A percentile compares a stretch with the other conserved stretches of the same genome.
phyloP scores from a whole-genome alignment of 1,140 invertebrate genomes.

The Ostrea denselamellosa region DNA sequence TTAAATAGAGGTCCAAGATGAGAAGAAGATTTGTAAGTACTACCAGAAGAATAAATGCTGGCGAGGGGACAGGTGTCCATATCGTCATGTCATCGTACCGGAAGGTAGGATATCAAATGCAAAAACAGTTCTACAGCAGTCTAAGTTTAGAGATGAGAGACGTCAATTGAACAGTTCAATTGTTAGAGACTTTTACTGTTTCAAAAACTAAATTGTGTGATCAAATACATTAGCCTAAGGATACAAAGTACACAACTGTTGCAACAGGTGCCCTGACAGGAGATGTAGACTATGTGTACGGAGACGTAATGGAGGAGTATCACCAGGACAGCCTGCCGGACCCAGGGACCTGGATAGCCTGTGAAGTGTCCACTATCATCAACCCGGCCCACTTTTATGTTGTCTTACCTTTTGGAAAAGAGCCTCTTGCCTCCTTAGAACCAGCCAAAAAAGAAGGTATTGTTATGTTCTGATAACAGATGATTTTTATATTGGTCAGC shows the following conservation, averaged over 20 bases:
- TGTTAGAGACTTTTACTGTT: no score
- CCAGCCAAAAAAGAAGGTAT: slow-evolving; percentile 49
- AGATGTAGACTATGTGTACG: slow-evolving; percentile 59
- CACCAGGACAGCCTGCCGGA: slow-evolving; percentile 62
- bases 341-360: slow-evolving; percentile 63
- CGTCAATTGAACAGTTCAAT: no score
- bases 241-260: background rate
- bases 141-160: no score
- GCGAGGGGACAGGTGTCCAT: slow-evolving; percentile 66
- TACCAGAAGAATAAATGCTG: slow-evolving; percentile 61
- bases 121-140: no score
- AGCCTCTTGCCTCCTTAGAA: slow-evolving; percentile 60
- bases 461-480: background rate
- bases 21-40: slow-evolving; percentile 64
- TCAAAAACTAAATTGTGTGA: no score
- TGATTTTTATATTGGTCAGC: background rate
- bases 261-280: slow-evolving; percentile 61
- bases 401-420: slow-evolving; percentile 65
- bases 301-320: slow-evolving; percentile 53
- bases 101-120: slow-evolving; percentile 53
- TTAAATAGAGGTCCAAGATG: slow-evolving; percentile 63
- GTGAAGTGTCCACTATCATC: slow-evolving; percentile 66
- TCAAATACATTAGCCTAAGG: no score
- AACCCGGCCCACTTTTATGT: slow-evolving; percentile 70
- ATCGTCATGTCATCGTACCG: slow-evolving; percentile 59